Evolutionary conservation across 2,113 vertebrate genomes (phyloP), one percentile per base, ranked within the genome.

Genomic region (Nannospalax galili): DNA sequence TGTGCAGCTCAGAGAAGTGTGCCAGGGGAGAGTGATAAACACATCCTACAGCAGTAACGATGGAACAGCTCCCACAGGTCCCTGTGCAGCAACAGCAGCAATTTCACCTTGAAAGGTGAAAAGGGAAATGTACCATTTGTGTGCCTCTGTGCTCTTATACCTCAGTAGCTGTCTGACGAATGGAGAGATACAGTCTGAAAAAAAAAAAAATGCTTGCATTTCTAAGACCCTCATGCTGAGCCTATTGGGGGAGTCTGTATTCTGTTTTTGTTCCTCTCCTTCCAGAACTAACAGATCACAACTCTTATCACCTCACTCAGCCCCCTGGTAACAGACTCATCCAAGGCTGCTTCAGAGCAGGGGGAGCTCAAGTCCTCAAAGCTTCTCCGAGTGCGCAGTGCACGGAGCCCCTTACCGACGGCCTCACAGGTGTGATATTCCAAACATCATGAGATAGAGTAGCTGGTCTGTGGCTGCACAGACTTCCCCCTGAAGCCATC

Each of bases 11-110:
- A 79, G 95, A 70, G 80, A 94, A 94, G 91, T 30, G 62, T 32
- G 45, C 79, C 95, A 72, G 22, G 75, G 95, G 84, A 95, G 58
- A 94, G 85, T 93, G 96, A 97, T 78, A 85, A 96, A 94, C n/a
- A 79, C 52, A 65, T 20, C 84, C 70, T 15, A 56, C 8, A 77
- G 82, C 52, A 75, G 89, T 92, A 92, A 91, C 86, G 74, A 72
- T 0, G 0, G 89, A 96, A 67, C 58, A 91, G 82, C 52, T 95
- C 86, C 86, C 52, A 72, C 74, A 80, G 84, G 77, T 74, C 77
- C 37, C 79, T 48, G 1, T 48, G 86, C 62, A 84, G 64, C 28
- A n/a, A n/a, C n/a, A 89, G 91, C 79, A 89, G 92, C 74, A 93
- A 94, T 82, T 92, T 95, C 84, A 91, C 94, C 94, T 87, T 93